Evolutionary conservation across 1,140 invertebrate genomes (phyloP).

Genomic region (Diabrotica virgifera): DNA sequence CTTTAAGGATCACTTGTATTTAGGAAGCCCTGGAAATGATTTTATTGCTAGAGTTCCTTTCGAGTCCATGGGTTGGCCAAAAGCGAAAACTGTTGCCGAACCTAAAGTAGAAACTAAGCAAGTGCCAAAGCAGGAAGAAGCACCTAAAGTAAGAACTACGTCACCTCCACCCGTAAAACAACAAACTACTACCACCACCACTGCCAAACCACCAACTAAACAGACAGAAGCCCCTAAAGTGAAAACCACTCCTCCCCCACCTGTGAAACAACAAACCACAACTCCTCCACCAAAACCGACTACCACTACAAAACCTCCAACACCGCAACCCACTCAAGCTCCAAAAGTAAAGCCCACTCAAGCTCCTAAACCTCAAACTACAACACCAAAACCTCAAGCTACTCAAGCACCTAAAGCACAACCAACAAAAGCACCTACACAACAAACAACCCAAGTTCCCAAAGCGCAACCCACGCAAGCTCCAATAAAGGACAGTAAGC

Average conservation of each 20-base stretch:
- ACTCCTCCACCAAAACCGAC: slow-evolving; percentile 18
- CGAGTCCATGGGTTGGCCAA: slow-evolving; percentile 48
- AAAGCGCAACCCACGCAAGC: slow-evolving; percentile 25
- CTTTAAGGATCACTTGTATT: slow-evolving; percentile 55
- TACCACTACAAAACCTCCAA: slow-evolving; percentile 1
- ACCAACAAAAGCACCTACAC: slow-evolving; percentile 19
- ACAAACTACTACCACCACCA: slow-evolving; percentile 26
- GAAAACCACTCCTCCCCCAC: not conserved
- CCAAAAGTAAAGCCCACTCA: not conserved
- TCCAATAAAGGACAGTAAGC: not conserved
- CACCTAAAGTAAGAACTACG: slow-evolving; percentile 22
- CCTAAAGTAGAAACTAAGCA: not conserved
- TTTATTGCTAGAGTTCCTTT: slow-evolving; percentile 63
- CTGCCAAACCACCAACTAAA: slow-evolving; percentile 26
- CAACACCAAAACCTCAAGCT: not conserved
- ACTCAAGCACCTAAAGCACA: slow-evolving; percentile 8
- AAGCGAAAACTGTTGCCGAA: not conserved
- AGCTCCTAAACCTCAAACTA: not conserved
- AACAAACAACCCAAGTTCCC: not conserved
- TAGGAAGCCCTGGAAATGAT: slow-evolving; percentile 70
- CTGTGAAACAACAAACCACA: not conserved
- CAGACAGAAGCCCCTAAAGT: slow-evolving; percentile 23
- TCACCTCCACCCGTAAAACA: slow-evolving; percentile 26
- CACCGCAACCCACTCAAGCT: not conserved
- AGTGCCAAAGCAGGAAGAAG: slow-evolving; percentile 27